Base-by-base conservation (phyloP, 2,888 invertebrate genomes). In the Hirtodrosophila trivittata region DNA sequence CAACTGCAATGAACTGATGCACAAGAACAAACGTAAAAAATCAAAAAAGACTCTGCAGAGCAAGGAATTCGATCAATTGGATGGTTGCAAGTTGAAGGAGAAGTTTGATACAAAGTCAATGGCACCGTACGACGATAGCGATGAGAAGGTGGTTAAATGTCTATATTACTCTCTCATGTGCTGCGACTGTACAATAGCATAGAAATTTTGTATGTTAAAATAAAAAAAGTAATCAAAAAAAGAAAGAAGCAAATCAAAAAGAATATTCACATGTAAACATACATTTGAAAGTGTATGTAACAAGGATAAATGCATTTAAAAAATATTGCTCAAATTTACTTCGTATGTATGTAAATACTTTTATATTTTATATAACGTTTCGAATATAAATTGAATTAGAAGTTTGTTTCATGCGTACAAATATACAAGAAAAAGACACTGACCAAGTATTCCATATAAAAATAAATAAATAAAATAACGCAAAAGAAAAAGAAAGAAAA, bases 131-230 rank as follows among this genome's bases (percentile, higher is more conserved):
- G 78, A 84, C 13, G 80, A 77, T 32, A 62, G 70, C 25, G 89
- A 91, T 50, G 90, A 90, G 26, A 89, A 89, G 56, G 81, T 89
- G 32, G 89, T 91, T 10, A 90, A 89, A 68, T 91, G 90, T 76
- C 82, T 91, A 14, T 90, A 91, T 67, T 90, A 89, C 66, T 89
- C 90, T 26, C 78, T 91, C 32, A 90, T 90, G 90, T 91, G 91
- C 80, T 91, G 91, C 80, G 91, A 91, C 66, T 91, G 91, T 75
- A 82, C 90, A 67, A 90, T 91, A 74, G 90, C 90, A 65, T 91
- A 89, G 57, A 38, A 28, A 28, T 21, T 25, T 21, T 13, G 12
- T 51, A 58, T 10, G 41, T 32, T 16, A 18, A 38, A 28, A 33
- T 21, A 7, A 50, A 46, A 32, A 37, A 21, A 26, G n/a, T 12